Base-by-base conservation (phyloP, 35 echinoderm and acorn worm genomes). In the Ophiothrix spiculata region DNA sequence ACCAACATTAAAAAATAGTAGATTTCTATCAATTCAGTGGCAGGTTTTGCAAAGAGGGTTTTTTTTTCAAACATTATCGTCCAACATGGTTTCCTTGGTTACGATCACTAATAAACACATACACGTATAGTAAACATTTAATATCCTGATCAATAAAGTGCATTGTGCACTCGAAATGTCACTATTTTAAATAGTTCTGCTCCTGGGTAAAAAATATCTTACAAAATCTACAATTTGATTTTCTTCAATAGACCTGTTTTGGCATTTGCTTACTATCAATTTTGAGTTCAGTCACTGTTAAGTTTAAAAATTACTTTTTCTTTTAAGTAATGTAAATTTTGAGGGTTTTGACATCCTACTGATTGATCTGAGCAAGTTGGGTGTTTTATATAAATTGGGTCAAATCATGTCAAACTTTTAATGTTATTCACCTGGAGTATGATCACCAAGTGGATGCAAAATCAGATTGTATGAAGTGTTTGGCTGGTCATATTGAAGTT, bases 391-490 rank as follows among this genome's bases (percentile, higher is more conserved):
- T 69, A 10, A 28, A 28, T 15, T n/a, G 29, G 2, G 16, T 69
- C 60, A 69, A 49, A 19, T 6, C 42, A 49, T 10, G 6, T 69
- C 29, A n/a, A 25, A 69, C 25, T 69, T 69, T 69, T 69, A 25
- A 69, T 15, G 3, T 69, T 69, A 69, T 69, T 69, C 60, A 69
- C 60, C 60, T 69, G 60, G 60, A 69, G 29, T 77, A 25, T n/a
- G n/a, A n/a, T 84, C 84, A 77, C 38, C 60, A 69, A 69, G 60
- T 69, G 60, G 60, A 69, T 15, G 60, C 17, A 2, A 69, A 28
- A 69, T 69, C 37, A 77, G 77, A n/a, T 88, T 87, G 33, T 25
- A 74, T 74, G 74, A 79, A 80, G 28, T 36, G 63, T 41, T 80
- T 39, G 33, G 63, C 34, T 32, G 23, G 41, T 56, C 54, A 38